phyloP scores from a whole-genome alignment of 2,797 vertebrate species.

The Cuculus canorus region DNA sequence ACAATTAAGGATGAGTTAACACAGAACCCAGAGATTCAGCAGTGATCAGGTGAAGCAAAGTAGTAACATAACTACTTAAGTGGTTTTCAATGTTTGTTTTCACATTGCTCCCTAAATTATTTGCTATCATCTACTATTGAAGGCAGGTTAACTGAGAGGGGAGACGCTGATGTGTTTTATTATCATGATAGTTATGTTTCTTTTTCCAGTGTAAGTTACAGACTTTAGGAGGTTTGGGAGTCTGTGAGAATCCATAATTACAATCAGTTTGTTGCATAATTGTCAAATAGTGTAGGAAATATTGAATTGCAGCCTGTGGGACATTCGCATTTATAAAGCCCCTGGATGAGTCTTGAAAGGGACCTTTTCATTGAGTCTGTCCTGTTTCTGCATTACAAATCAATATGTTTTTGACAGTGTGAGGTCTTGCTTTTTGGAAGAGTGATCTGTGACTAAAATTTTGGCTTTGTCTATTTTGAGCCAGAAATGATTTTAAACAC shows the following conservation, averaged over 20 bases:
- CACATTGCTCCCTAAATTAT: background rate
- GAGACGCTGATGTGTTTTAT: background rate
- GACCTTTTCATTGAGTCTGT: background rate
- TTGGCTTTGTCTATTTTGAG: background rate
- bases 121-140: background rate
- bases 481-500: background rate
- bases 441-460: background rate
- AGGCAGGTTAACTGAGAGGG: background rate
- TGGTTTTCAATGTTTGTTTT: background rate
- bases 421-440: background rate
- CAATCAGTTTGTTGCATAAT: background rate
- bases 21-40: background rate
- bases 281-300: background rate
- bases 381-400: background rate
- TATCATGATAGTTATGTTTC: background rate
- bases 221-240: background rate
- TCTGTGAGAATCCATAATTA: background rate
- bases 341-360: background rate
- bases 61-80: background rate
- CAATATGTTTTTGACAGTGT: background rate
- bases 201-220: background rate
- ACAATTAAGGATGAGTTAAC: background rate
- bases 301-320: background rate
- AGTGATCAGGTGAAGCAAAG: background rate
- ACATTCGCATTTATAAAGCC: background rate